Evolutionary conservation across 2,113 vertebrate species (phyloP), one percentile per base, ranked within the genome.

Genomic region (Podilymbus podiceps): DNA sequence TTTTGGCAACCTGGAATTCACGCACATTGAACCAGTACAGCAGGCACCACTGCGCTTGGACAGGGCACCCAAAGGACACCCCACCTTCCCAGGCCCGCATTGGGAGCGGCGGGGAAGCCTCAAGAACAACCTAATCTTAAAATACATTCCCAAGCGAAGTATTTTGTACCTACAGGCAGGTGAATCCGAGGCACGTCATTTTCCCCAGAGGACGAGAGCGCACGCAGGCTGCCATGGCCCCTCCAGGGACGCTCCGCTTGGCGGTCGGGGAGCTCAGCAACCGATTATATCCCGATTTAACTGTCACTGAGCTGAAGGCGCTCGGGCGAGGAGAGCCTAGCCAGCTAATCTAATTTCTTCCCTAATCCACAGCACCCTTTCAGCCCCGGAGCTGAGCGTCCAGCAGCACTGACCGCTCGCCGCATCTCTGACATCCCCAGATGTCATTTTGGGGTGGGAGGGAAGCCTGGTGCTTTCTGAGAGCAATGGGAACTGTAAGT

Each of bases 81-180:
- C 0, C 0, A 55, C 17, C 21, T 58, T 40, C 46, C 59, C 67
- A 35, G 28, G 5, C 13, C 31, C 49, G 35, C 12, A 2, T 4
- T 3, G 11, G 24, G 71, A 55, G 9, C 3, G 66, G 15, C 35
- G 49, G 21, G 20, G 9, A 59, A 44, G 27, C 69, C 38, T 2
- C 12, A 24, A n/a, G 64, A 44, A 11, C 2, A 10, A 20, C 9
- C 16, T 46, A 8, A 56, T 19, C 59, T n/a, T 20, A 23, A 59
- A 66, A 64, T 22, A 38, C 3, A 12, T 16, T 6, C 81, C 74
- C 63, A 3, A 33, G 9, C 3, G 11, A 47, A 75, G 35, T 3
- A 5, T 19, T 85, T 73, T 42, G 87, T 97, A 97, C 97, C 69
- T 97, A 92, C 97, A 97, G 94, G 93, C 66, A 89, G 84, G 81